Evolutionary conservation across 1,140 invertebrate genomes (phyloP).

Genomic region (Listronotus oregonensis): DNA sequence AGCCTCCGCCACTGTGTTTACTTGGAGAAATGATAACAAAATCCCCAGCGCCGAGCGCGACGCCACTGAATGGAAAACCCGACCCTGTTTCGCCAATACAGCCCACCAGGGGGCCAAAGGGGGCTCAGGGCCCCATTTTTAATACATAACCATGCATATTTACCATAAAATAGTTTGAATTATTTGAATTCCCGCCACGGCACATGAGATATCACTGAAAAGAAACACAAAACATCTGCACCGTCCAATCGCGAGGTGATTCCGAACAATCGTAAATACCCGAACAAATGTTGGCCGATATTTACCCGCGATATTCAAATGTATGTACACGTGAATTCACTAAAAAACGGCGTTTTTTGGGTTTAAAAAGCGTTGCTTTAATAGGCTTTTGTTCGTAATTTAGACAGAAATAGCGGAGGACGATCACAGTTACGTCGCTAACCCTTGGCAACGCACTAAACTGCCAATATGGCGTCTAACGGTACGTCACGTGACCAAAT

Average conservation of each 20-base stretch:
- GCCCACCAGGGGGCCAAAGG: conserved; percentile 12
- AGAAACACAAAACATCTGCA: conserved; percentile 53
- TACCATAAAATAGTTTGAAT: conserved; percentile 40
- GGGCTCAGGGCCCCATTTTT: conserved; percentile 25
- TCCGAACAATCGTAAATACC: conserved; percentile 55
- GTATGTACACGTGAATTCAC: conserved; percentile 29
- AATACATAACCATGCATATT: conserved; percentile 22
- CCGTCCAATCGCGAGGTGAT: conserved; percentile 50
- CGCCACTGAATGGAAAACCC: conserved; percentile 40
- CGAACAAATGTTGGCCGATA: conserved; percentile 47
- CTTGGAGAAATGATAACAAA: conserved; percentile 48
- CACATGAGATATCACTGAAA: conserved; percentile 47
- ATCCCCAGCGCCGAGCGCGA: conserved; percentile 41
- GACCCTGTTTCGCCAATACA: conserved; percentile 27
- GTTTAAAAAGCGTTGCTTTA: neutral
- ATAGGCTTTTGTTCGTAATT: conserved; percentile 6
- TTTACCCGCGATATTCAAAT: conserved; percentile 53
- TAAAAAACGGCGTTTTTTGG: conserved; percentile 8
- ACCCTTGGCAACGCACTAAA: conserved; percentile 56
- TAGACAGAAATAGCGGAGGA: conserved; percentile 16
- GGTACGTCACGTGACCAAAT: conserved; percentile 60
- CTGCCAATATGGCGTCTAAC: conserved; percentile 62
- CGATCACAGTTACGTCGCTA: conserved; percentile 43
- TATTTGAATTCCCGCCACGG: conserved; percentile 51
- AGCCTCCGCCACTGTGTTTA: conserved; percentile 37